Conservation (phyloP, 2,113 vertebrate genomes). For the Mungos mungo region DNA sequence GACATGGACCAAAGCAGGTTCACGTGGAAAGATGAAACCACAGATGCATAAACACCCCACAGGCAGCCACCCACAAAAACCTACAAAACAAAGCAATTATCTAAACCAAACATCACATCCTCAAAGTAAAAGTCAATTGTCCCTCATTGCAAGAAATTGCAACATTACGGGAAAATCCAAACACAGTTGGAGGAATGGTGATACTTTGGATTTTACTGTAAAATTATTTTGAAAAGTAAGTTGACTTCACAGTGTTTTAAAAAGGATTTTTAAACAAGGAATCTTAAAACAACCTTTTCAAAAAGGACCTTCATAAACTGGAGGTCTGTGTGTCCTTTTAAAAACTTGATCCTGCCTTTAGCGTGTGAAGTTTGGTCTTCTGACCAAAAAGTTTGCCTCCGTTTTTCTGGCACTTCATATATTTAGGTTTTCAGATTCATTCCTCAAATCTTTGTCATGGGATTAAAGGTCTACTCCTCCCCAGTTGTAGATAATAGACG, state of each 20-base stretch:
- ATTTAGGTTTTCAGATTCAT: background rate
- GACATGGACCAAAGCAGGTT: background rate
- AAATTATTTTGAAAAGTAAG: conserved; percentile 38
- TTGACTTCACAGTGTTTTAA: background rate
- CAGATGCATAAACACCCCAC: background rate
- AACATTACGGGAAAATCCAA: background rate
- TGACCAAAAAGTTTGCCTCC: background rate
- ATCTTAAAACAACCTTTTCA: too few species aligned
- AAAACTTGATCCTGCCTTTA: background rate
- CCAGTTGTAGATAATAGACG: background rate
- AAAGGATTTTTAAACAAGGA: too few species aligned
- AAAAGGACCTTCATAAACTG: too few species aligned
- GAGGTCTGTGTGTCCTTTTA: background rate
- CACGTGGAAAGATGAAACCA: background rate
- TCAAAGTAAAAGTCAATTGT: background rate
- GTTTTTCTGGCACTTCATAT: conserved; percentile 1
- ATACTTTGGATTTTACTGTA: background rate
- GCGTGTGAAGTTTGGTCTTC: background rate
- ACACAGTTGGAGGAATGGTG: background rate
- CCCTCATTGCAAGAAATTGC: conserved; percentile 22
- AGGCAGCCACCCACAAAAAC: conserved; percentile 21
- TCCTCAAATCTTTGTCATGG: background rate
- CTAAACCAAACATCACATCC: conserved; percentile 13
- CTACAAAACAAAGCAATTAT: background rate
- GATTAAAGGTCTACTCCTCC: background rate